Evolutionary conservation across 2,888 invertebrate genomes (phyloP).

Genomic region (Pristionchus arcanus): DNA sequence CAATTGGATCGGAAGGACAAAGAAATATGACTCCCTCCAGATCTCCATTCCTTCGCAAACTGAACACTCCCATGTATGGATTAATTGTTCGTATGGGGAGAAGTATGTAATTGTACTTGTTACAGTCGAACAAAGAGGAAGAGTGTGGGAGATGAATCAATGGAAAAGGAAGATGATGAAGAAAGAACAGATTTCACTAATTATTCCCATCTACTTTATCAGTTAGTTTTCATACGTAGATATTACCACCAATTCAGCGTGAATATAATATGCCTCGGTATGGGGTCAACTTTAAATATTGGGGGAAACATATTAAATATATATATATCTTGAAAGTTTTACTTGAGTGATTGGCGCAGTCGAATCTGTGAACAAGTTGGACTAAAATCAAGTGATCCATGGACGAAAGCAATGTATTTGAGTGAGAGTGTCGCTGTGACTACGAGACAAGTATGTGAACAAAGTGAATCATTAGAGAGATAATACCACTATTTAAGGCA

Average conservation of each 20-base stretch:
- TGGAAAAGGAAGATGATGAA: background rate
- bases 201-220: conserved; percentile 33
- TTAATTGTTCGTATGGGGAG: background rate
- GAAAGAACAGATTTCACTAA: background rate
- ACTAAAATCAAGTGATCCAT: background rate
- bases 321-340: background rate
- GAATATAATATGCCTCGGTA: too few species aligned
- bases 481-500: background rate
- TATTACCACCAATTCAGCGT: background rate
- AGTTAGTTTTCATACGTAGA: background rate
- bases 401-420: conserved; percentile 21
- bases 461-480: background rate
- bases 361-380: background rate
- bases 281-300: too few species aligned
- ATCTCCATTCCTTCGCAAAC: background rate
- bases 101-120: background rate
- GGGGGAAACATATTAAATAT: background rate
- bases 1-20: background rate
- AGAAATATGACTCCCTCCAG: background rate
- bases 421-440: conserved; percentile 25
- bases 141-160: background rate
- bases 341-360: conserved; percentile 39
- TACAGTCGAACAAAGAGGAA: background rate
- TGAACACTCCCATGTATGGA: conserved; percentile 21
- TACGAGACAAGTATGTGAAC: background rate